Conservation (phyloP, 1,140 invertebrate species). For the Aplysia californica region DNA sequence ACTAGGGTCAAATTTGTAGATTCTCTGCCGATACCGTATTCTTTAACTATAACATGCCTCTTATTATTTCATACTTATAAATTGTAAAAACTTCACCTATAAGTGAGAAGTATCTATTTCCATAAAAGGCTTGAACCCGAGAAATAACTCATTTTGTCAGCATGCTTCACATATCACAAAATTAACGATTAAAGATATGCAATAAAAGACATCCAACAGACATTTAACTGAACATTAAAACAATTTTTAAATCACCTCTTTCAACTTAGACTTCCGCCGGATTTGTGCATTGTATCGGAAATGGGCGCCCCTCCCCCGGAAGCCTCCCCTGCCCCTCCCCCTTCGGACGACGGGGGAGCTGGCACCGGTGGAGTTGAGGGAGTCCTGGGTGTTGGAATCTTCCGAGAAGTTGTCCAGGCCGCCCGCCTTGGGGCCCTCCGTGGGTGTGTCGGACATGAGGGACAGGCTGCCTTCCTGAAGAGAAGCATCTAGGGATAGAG, state of each 20-base stretch:
- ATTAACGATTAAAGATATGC: too few species aligned
- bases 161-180: too few species aligned
- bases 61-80: too few species aligned
- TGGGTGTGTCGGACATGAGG: neutral
- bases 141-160: too few species aligned
- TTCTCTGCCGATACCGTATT: too few species aligned
- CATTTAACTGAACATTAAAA: too few species aligned
- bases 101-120: too few species aligned
- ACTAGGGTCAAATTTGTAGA: too few species aligned
- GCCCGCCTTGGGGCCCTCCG: neutral
- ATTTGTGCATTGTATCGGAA: constrained; percentile 48
- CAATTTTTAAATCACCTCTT: constrained; percentile 67
- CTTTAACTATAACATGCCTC: too few species aligned
- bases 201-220: too few species aligned
- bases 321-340: constrained; percentile 26
- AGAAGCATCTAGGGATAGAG: constrained; percentile 15
- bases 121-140: too few species aligned
- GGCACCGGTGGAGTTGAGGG: constrained; percentile 37
- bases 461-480: constrained; percentile 23
- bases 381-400: constrained; percentile 61
- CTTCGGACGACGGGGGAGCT: constrained; percentile 16
- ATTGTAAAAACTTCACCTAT: too few species aligned
- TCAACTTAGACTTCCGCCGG: constrained; percentile 69
- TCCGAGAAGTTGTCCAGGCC: constrained; percentile 54
- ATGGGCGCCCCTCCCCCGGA: constrained; percentile 36